Base-by-base conservation (phyloP, 1,140 invertebrate genomes). In the Paraescarpia echinospica region DNA sequence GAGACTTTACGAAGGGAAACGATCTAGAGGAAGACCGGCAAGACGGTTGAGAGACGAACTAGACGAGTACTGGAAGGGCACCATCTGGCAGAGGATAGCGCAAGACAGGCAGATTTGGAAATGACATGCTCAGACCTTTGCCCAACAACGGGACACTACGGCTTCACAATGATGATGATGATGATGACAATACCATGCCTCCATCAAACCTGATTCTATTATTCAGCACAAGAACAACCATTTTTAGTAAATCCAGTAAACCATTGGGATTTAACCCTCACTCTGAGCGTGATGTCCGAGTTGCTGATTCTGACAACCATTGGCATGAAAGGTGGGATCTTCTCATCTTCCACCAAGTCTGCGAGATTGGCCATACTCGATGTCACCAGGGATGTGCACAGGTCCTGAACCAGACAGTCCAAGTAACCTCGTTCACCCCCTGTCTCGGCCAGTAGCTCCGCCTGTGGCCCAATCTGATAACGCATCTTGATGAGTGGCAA, bases 271-370 rank as follows among this genome's bases (percentile, higher is more conserved):
- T 34, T 90, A 31, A 31, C 18, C 18, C 34, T 90, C n/a, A 95
- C 95, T 94, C 94, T 93, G 33, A 95, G 90, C n/a, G 94, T 93
- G 31, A 95, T 35, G 22, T 94, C 94, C 95, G 95, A 93, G 91
- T 95, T 93, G 9, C 89, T 89, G 8, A 95, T 91, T 33, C 93
- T 92, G 95, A 98, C 97, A 96, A 98, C 97, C 93, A 98, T 96
- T 1, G 98, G 98, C 95, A 98, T 97, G 0, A 98, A 97, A 93
- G 97, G 97, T 0, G 97, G 97, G 48, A 98, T 96, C 48, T 98
- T 97, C 96, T 98, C 98, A 96, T 99, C 98, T 95, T 98, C 98
- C 6, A 98, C 96, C 90, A 99, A 97, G 95, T 98, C 98, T 0
- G 97, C 96, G 0, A 99, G 95, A 12, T 97, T 98, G 41, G 97